Evolutionary conservation across 2,888 invertebrate species (phyloP).

Genomic region (Nasonia oneida): DNA sequence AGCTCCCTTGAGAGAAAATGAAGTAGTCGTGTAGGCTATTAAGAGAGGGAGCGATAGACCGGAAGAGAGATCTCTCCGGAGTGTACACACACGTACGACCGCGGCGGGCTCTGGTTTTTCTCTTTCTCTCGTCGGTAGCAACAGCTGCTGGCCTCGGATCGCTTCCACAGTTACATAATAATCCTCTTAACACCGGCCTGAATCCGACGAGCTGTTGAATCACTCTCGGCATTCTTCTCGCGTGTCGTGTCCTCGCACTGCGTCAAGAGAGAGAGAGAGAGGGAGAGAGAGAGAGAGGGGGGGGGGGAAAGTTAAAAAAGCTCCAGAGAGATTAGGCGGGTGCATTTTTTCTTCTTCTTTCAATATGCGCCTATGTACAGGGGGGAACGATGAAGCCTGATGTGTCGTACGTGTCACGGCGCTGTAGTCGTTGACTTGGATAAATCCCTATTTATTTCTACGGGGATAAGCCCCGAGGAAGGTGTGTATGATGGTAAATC

Average conservation of each 20-base stretch:
- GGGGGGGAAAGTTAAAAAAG: background rate
- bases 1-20: slow-evolving; percentile 56
- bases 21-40: slow-evolving; percentile 64
- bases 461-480: slow-evolving; percentile 40
- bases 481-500: background rate
- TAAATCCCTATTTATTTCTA: slow-evolving; percentile 44
- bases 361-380: background rate
- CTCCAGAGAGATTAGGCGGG: slow-evolving; percentile 41
- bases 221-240: slow-evolving; percentile 49
- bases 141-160: slow-evolving; percentile 50
- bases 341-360: slow-evolving; percentile 15
- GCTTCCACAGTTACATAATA: slow-evolving; percentile 67
- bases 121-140: slow-evolving; percentile 16
- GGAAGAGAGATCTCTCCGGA: slow-evolving; percentile 53
- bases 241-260: slow-evolving; percentile 39
- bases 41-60: slow-evolving; percentile 52
- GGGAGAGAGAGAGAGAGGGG: background rate
- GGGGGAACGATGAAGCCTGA: background rate
- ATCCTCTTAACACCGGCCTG: slow-evolving; percentile 64
- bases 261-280: background rate
- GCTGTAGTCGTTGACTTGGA: slow-evolving; percentile 54
- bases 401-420: background rate
- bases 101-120: slow-evolving; percentile 13
- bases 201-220: slow-evolving; percentile 19
- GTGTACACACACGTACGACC: slow-evolving; percentile 4